Evolutionary conservation across 2,888 invertebrate genomes (phyloP), one percentile per base, ranked within the genome.

Genomic region (Helobdella robusta): DNA sequence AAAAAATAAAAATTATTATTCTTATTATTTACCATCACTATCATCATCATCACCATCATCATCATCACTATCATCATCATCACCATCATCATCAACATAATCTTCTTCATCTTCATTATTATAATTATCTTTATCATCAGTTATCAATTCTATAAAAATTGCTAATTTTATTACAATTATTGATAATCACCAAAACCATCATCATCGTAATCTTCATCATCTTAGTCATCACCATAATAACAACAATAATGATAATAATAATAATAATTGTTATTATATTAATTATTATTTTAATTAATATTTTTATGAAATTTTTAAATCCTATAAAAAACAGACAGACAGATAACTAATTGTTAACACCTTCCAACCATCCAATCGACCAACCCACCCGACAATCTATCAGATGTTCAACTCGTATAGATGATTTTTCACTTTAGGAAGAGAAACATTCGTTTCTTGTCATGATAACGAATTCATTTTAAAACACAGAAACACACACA

Each of bases 131-230:
- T 40, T 18, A 40, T 40, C 40, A 40, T 40, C 40, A n/a, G n/a
- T n/a, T n/a, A n/a, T n/a, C n/a, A n/a, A n/a, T n/a, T n/a, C n/a
- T n/a, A n/a, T n/a, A n/a, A n/a, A n/a, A n/a, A n/a, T n/a, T n/a
- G n/a, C n/a, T n/a, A n/a, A n/a, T n/a, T n/a, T n/a, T n/a, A n/a
- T n/a, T n/a, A n/a, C n/a, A n/a, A n/a, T n/a, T n/a, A n/a, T n/a
- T n/a, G n/a, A 52, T 52, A 11, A 52, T 52, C 52, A 52, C 20
- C 52, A 52, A 18, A 11, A 52, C 20, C 52, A 52, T 52, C 52
- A 52, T 52, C 52, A 52, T 52, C 52, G 20, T 52, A 11, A 52
- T 52, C 52, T 18, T 52, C 52, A 52, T 52, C 52, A 52, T 52
- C 52, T 18, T 52, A 11, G 20, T 52, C 52, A 52, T 52, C 52